These are phyloP conservation scores for Syndactyla subalaris DNA, from an alignment of 2,797 vertebrate species.

Conservation along the genomic window DNA sequence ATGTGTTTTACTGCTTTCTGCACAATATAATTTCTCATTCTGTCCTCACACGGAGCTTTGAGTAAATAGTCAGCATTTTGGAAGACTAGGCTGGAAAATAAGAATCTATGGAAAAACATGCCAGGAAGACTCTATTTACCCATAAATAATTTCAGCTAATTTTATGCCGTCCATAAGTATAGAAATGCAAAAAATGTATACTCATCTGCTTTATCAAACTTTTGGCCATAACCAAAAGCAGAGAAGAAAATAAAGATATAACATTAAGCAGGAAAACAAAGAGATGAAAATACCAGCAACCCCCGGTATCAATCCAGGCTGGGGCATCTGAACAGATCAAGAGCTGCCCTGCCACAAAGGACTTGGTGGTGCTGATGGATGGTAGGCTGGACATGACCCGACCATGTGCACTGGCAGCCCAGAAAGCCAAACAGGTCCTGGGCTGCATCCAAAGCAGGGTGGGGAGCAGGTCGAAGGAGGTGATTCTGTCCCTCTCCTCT, in stretches of 20 bases:
- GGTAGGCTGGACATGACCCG: not conserved
- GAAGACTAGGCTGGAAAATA: not conserved
- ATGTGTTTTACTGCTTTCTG: constrained; percentile 63
- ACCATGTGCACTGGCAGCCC: not conserved
- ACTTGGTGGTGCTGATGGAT: not conserved
- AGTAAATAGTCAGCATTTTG: constrained; percentile 34
- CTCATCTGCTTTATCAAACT: not conserved
- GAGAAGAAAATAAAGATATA: not conserved
- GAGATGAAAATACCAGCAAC: not conserved
- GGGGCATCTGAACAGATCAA: not conserved
- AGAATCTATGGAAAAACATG: not conserved
- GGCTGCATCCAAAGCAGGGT: not conserved
- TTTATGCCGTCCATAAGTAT: not conserved
- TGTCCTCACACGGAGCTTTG: not conserved
- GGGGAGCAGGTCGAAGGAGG: not conserved
- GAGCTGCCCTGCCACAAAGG: not conserved
- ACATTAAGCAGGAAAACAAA: not conserved
- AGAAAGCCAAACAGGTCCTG: not conserved
- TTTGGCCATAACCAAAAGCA: not conserved
- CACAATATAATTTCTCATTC: constrained; percentile 46
- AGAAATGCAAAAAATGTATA: constrained; percentile 21
- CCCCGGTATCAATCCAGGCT: not conserved
- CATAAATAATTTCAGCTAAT: constrained; percentile 15
- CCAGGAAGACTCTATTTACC: not conserved
- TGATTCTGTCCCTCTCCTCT: not conserved